Evolutionary conservation across 2,797 vertebrate genomes (phyloP).

Genomic region (Sebastes miniatus): DNA sequence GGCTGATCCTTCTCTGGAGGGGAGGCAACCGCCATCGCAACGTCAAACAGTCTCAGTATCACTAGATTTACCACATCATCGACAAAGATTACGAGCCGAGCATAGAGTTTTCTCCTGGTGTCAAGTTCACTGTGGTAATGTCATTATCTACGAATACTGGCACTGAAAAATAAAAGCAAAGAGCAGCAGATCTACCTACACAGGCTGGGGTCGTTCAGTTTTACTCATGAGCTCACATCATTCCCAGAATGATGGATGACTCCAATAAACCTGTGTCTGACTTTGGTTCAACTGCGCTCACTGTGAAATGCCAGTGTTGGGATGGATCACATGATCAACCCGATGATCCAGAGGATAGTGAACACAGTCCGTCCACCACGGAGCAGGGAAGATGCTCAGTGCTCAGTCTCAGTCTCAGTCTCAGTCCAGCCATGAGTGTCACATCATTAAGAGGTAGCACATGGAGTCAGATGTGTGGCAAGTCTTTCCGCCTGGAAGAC

Average conservation of each 20-base stretch:
- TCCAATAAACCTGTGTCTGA: neutral
- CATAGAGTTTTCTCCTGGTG: neutral
- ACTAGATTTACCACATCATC: conserved; percentile 33
- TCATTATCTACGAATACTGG: neutral
- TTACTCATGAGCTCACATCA: conserved; percentile 11
- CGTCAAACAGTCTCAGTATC: neutral
- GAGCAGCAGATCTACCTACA: neutral
- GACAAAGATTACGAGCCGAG: neutral
- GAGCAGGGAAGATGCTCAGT: neutral
- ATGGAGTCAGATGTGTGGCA: neutral
- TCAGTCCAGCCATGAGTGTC: conserved; percentile 26
- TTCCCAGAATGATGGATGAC: neutral
- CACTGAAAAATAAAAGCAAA: neutral
- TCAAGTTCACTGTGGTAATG: neutral
- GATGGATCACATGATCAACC: neutral
- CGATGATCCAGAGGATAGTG: neutral
- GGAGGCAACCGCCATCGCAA: conserved; percentile 78
- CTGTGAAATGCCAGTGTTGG: neutral
- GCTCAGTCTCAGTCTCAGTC: neutral
- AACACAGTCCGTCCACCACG: neutral
- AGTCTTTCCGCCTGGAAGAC: conserved; percentile 35
- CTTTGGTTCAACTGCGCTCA: neutral
- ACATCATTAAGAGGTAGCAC: neutral
- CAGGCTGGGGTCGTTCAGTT: neutral
- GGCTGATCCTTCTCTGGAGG: conserved; percentile 82